Base-by-base conservation (phyloP, 2,113 vertebrate genomes). In the Hippoglossus stenolepis region DNA sequence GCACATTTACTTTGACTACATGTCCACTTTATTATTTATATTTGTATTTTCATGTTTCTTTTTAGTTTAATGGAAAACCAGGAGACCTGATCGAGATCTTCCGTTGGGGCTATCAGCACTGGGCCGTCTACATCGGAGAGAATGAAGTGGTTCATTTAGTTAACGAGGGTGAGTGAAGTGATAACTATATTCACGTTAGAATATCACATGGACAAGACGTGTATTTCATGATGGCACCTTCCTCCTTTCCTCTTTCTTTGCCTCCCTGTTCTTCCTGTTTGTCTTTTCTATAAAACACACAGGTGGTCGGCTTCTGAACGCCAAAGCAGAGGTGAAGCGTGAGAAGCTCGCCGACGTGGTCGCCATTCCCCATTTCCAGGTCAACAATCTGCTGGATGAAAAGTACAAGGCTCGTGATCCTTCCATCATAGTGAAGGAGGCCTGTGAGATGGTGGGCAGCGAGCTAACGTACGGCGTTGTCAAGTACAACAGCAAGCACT, bases 61-160 rank as follows among this genome's bases (percentile, higher is more conserved):
- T 80, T 47, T 9, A 92, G 89, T 82, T 80, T 24, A 24, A 24
- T 2, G 24, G 24, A 54, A 83, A 94, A 21, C 93, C 79, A 6
- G 94, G 95, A 18, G 95, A 96, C 81, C 84, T 96, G 81, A 96
- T 96, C 7, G 94, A 96, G 89, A 95, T 96, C 63, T 91, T 81
- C 79, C 91, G 24, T 26, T 84, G 83, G 18, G 10, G 62, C 0
- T 96, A 95, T 59, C 66, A 91, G 17, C 96, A 96, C 83, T 97
- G 96, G 96, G 96, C 91, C 4, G 26, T 97, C 59, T 96, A 96
- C 31, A 83, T 96, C 9, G 96, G 96, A 0, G 75, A n/a, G n/a
- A n/a, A n/a, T n/a, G 94, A 90, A 40, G 90, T 96, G 21, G 71
- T 97, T 68, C 95, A 97, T n/a, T 78, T 72, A 97, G n/a, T n/a